A percentile compares a stretch with the other conserved stretches of the same genome.
phyloP scores from a whole-genome alignment of 2,888 invertebrate species.

The Crepidodera aurea region DNA sequence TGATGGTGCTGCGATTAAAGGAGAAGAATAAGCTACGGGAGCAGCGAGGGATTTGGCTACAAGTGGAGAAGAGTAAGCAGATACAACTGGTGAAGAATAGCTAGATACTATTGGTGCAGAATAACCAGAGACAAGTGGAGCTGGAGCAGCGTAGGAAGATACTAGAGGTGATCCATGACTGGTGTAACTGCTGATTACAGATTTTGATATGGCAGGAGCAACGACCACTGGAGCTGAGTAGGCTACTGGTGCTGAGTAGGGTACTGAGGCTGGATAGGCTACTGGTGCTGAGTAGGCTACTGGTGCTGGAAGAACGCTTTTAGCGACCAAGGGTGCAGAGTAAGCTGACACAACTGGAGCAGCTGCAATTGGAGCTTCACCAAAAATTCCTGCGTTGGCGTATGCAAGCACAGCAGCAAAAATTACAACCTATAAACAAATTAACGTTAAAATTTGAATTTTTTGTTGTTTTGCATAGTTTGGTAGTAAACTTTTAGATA shows the following conservation, averaged over 20 bases:
- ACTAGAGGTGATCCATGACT: conserved; percentile 64
- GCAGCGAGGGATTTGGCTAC: conserved; percentile 63
- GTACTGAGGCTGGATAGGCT: conserved; percentile 9
- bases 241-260: not conserved
- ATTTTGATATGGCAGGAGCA: conserved; percentile 61
- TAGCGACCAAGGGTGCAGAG: not conserved
- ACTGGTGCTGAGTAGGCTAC: not conserved
- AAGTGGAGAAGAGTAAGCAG: conserved; percentile 2
- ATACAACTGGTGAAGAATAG: conserved; percentile 46
- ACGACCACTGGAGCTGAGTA: not conserved
- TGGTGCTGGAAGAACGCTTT: not conserved
- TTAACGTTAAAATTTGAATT: not conserved
- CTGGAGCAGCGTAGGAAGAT: conserved; percentile 46
- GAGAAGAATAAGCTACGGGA: conserved; percentile 35
- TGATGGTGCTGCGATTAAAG: conserved; percentile 58
- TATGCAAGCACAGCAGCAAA: conserved; percentile 68
- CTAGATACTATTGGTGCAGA: conserved; percentile 47
- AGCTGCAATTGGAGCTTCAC: conserved; percentile 48
- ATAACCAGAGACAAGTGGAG: conserved; percentile 44
- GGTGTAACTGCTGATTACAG: conserved; percentile 60
- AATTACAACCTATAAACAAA: conserved; percentile 56
- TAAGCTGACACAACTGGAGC: conserved; percentile 57
- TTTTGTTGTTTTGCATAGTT: too few relatives aligned
- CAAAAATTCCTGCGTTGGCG: conserved; percentile 68
- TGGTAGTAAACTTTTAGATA: too few relatives aligned